Evolutionary conservation across 2,797 vertebrate genomes (phyloP).

Genomic region (Thamnophis elegans): DNA sequence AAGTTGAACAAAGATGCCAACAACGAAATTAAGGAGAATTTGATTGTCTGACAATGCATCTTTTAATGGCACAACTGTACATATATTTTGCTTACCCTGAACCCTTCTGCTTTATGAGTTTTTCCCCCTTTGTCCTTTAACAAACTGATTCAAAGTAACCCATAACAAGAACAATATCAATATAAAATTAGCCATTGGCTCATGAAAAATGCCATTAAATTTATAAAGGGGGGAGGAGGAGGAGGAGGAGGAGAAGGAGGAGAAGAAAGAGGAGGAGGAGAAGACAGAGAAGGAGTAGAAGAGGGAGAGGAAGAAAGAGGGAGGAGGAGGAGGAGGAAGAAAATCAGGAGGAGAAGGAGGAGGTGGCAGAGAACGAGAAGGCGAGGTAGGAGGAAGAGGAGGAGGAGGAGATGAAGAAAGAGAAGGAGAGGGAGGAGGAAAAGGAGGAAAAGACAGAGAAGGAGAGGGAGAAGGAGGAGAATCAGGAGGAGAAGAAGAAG

Average conservation of each 20-base stretch:
- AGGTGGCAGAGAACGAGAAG: no score
- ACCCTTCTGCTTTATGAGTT: slow-evolving; percentile 48
- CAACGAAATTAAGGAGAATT: slow-evolving; percentile 75
- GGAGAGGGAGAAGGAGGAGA: no score
- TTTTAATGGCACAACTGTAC: slow-evolving; percentile 64
- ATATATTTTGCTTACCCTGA: slow-evolving; percentile 60
- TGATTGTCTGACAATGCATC: slow-evolving; percentile 74
- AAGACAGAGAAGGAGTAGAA: no score
- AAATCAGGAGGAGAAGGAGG: no score
- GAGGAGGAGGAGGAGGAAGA: no score
- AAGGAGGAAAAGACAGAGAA: no score
- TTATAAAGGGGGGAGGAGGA: not conserved
- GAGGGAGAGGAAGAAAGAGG: no score
- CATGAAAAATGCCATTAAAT: not conserved
- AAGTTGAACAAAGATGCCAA: slow-evolving; percentile 77
- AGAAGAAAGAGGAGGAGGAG: no score
- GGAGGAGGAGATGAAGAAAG: no score
- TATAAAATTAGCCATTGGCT: not conserved
- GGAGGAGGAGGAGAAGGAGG: not conserved
- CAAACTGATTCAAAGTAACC: not conserved
- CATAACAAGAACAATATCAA: not conserved
- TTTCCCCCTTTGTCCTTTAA: not conserved
- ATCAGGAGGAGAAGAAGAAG: not conserved
- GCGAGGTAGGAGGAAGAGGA: no score
- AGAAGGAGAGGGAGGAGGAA: no score